A percentile compares a stretch with the other conserved stretches of the same genome.
Evolutionary conservation across 2,113 vertebrate species (phyloP).

Genomic region (Ictalurus furcatus): DNA sequence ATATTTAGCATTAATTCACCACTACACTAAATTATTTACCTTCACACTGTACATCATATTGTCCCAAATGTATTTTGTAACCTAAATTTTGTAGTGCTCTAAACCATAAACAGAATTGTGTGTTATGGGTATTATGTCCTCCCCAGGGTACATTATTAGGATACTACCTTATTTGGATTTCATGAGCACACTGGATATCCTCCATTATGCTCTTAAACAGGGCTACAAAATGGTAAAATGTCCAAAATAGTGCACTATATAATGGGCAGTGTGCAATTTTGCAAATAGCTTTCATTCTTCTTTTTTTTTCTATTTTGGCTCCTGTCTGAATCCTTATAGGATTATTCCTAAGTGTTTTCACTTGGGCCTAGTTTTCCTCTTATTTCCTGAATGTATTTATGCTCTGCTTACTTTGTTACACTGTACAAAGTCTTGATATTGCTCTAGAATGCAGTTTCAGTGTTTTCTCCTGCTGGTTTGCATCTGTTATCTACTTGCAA

Average conservation of each 20-base stretch:
- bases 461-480: not conserved
- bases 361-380: not conserved
- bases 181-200: not conserved
- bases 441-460: not conserved
- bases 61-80: not conserved
- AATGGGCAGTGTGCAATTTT: not conserved
- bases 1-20: not conserved
- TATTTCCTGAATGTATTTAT: not conserved
- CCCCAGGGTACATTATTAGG: not conserved
- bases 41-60: not conserved
- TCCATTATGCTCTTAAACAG: not conserved
- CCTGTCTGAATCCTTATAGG: not conserved
- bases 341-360: not conserved
- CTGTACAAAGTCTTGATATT: not conserved
- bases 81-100: not conserved
- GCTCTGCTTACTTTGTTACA: not conserved
- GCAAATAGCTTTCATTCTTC: not conserved
- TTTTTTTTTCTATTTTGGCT: not conserved
- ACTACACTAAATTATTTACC: not conserved
- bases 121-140: not conserved
- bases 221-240: not conserved
- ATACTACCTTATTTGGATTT: not conserved
- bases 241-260: not conserved
- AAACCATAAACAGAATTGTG: not conserved
- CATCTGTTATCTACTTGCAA: not conserved